These are phyloP conservation scores for Orestias chungarensis DNA, from an alignment of 2,797 vertebrate genomes.

Conservation along the genomic window DNA sequence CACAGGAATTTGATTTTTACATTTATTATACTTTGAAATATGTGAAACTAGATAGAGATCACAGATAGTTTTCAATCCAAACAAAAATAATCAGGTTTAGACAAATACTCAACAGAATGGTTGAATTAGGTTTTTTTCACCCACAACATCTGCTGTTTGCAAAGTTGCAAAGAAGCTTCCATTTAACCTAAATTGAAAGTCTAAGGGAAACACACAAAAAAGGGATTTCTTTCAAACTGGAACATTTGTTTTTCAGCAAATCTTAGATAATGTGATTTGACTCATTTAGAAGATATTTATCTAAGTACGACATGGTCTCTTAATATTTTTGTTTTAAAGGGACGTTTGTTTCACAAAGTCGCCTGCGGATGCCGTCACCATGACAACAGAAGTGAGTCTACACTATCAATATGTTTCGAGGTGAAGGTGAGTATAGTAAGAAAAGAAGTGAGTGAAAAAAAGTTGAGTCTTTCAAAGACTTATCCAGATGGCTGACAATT, in stretches of 20 bases:
- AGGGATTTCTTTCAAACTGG: no score
- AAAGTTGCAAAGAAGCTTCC: background rate
- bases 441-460: no score
- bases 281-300: no score
- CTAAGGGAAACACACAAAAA: no score
- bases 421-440: background rate
- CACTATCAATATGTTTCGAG: no score
- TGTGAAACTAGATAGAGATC: background rate
- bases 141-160: background rate
- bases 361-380: background rate
- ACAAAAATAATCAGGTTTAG: background rate
- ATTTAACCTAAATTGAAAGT: background rate
- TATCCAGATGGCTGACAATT: no score
- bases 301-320: background rate
- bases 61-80: background rate
- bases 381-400: background rate
- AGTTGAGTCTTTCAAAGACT: background rate
- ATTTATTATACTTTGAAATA: background rate
- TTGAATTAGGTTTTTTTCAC: background rate
- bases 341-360: background rate
- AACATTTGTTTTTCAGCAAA: no score
- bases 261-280: no score
- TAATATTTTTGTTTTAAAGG: background rate
- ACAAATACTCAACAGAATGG: background rate
- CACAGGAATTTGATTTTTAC: constrained; percentile 8